A percentile compares a stretch with the other conserved stretches of the same genome.
phyloP scores from a whole-genome alignment of 2,888 invertebrate species.

The Stegophylla sp. region DNA sequence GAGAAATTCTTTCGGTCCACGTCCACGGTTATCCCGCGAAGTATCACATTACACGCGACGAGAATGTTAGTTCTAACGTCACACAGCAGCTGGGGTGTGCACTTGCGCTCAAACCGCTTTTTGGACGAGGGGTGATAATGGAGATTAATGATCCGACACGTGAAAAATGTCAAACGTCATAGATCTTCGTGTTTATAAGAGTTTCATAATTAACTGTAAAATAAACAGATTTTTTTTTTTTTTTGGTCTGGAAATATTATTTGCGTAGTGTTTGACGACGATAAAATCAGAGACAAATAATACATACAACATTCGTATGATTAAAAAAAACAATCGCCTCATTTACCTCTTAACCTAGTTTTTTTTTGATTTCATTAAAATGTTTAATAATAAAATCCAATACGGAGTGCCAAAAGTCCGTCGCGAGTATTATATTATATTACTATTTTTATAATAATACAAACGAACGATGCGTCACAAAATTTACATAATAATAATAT shows the following conservation, averaged over 20 bases:
- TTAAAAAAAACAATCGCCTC: constrained; percentile 16
- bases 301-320: background rate
- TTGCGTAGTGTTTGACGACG: background rate
- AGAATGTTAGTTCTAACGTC: background rate
- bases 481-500: background rate
- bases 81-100: background rate
- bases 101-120: background rate
- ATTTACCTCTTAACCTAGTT: constrained; percentile 16
- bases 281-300: background rate
- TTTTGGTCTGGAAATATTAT: background rate
- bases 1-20: too few species aligned
- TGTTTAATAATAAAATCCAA: constrained; percentile 24
- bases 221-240: background rate
- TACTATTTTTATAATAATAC: background rate
- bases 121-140: background rate
- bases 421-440: background rate
- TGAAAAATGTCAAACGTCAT: background rate
- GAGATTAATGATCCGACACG: constrained; percentile 6
- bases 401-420: constrained; percentile 13
- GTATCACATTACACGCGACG: background rate
- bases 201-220: background rate
- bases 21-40: background rate
- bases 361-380: background rate
- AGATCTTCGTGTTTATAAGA: background rate
- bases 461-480: background rate